Percentiles rank a stretch among this genome's conserved stretches.
These are phyloP conservation scores for Pseudoips prasinana DNA, from an alignment of 2,888 invertebrate species.

Conservation along the genomic window DNA sequence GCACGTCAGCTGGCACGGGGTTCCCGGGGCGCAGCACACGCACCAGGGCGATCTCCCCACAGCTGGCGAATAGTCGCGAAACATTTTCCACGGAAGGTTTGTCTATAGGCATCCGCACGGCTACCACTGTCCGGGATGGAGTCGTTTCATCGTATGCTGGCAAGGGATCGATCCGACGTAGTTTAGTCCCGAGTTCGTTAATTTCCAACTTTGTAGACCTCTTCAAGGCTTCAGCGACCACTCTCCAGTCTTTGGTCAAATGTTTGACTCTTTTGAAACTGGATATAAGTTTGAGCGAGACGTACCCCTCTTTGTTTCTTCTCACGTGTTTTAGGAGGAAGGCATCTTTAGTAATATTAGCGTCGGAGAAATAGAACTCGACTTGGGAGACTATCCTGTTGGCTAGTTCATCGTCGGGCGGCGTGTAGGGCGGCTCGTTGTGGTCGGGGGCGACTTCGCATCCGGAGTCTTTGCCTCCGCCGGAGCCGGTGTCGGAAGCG, in stretches of 20 bases:
- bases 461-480: constrained; percentile 85
- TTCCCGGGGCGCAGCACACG: constrained; percentile 94
- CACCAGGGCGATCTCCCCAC: constrained; percentile 95
- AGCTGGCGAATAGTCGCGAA: constrained; percentile 93
- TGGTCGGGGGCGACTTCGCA: constrained; percentile 83
- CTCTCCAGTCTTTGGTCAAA: constrained; percentile 96
- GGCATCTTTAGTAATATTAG: constrained; percentile 96
- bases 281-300: constrained; percentile 95
- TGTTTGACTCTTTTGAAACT: constrained; percentile 98
- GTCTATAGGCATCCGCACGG: constrained; percentile 91
- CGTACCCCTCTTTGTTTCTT: constrained; percentile 97
- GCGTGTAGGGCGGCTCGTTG: constrained; percentile 84
- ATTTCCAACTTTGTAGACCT: constrained; percentile 91
- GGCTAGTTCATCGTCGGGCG: constrained; percentile 89
- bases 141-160: constrained; percentile 96
- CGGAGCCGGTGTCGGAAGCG: constrained; percentile 84
- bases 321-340: constrained; percentile 97
- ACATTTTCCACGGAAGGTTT: constrained; percentile 94
- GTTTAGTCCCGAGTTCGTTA: constrained; percentile 94
- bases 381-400: constrained; percentile 92
- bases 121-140: constrained; percentile 95
- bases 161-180: constrained; percentile 91
- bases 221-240: constrained; percentile 92
- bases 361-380: constrained; percentile 97
- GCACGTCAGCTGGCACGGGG: constrained; percentile 94